A percentile compares a stretch with the other conserved stretches of the same genome.
Conservation (phyloP, 2,888 invertebrate species). For the Phania funesta region DNA sequence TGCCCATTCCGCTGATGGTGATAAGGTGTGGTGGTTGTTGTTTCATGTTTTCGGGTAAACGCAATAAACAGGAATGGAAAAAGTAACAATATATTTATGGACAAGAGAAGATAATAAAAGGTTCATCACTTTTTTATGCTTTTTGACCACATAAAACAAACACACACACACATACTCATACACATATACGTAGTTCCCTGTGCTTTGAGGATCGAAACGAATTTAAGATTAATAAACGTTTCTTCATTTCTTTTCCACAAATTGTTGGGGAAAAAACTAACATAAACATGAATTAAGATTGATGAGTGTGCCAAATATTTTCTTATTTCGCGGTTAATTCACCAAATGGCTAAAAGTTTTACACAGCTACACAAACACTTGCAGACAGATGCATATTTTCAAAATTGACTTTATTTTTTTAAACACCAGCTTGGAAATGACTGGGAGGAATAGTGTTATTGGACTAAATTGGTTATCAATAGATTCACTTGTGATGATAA, state of each 20-base stretch:
- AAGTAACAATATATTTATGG: constrained; percentile 36
- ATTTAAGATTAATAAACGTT: constrained; percentile 39
- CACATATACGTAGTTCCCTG: background rate
- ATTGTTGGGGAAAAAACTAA: constrained; percentile 3
- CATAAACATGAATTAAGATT: constrained; percentile 56
- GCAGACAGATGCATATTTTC: background rate
- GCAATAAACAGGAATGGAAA: background rate
- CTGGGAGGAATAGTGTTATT: background rate
- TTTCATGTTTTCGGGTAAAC: constrained; percentile 18
- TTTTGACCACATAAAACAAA: background rate
- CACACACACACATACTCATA: background rate
- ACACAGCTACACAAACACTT: background rate
- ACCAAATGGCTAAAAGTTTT: constrained; percentile 33
- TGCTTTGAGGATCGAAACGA: constrained; percentile 39
- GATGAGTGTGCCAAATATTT: constrained; percentile 67
- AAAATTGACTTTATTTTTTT: background rate
- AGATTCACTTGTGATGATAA: too few species aligned
- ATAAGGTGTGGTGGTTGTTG: constrained; percentile 58
- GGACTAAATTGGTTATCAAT: too few species aligned
- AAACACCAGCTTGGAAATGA: background rate
- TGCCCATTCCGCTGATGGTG: constrained; percentile 26
- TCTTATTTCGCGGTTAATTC: constrained; percentile 57
- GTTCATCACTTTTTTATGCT: constrained; percentile 22
- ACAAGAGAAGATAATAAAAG: constrained; percentile 21
- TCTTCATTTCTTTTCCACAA: background rate